These are phyloP conservation scores for Aphaenogaster ashmeadi DNA, from an alignment of 1,140 invertebrate species.

Conservation along the genomic window DNA sequence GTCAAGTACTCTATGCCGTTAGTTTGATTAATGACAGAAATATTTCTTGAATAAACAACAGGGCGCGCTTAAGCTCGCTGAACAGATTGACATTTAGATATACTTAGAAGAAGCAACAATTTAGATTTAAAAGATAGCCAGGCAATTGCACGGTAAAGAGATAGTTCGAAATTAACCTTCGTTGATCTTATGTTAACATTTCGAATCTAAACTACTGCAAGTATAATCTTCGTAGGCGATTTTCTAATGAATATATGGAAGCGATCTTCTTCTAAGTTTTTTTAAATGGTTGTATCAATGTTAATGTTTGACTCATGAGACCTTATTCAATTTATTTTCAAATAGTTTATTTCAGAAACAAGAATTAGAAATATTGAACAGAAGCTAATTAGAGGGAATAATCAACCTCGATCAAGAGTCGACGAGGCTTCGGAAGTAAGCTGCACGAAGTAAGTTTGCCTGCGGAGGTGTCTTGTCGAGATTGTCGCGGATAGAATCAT, in stretches of 20 bases:
- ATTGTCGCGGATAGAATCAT: slow-evolving; percentile 84
- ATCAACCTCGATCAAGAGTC: slow-evolving; percentile 64
- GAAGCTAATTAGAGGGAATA: slow-evolving; percentile 32
- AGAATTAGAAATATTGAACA: slow-evolving; percentile 18
- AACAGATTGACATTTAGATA: slow-evolving; percentile 47
- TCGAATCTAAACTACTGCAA: not conserved
- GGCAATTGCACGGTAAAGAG: slow-evolving; percentile 22
- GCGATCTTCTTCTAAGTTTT: not conserved
- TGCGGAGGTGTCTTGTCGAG: slow-evolving; percentile 81
- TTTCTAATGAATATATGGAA: not conserved
- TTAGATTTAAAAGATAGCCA: slow-evolving; percentile 79
- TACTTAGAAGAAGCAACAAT: slow-evolving; percentile 46
- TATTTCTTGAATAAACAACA: slow-evolving; percentile 86
- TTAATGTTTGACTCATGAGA: not conserved
- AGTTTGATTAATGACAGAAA: slow-evolving; percentile 85
- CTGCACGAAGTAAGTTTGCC: slow-evolving; percentile 79
- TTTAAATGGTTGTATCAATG: not conserved
- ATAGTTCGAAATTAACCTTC: not conserved
- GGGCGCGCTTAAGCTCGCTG: slow-evolving; percentile 52
- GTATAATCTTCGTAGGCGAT: not conserved
- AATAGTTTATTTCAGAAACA: not conserved
- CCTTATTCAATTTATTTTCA: not conserved
- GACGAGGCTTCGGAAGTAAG: slow-evolving; percentile 70
- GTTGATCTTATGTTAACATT: slow-evolving; percentile 5
- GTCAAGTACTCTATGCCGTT: slow-evolving; percentile 59